Base-by-base conservation (phyloP, 2,797 vertebrate species). In the Cyprinella venusta region DNA sequence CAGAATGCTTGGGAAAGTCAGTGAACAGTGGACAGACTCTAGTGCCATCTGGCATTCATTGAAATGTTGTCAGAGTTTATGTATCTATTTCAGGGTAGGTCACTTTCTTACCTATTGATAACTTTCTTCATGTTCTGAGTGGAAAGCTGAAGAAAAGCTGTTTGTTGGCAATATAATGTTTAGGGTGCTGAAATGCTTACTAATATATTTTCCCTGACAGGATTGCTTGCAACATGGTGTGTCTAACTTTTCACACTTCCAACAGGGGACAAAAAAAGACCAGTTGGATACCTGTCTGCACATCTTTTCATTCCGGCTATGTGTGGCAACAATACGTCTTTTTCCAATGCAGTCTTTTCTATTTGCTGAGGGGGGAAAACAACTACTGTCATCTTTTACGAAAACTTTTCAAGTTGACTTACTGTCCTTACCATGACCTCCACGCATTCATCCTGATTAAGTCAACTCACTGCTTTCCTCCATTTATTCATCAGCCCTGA, bases 1-100 rank as follows among this genome's bases (percentile, higher is more conserved):
- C 42, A n/a, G 77, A 85, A 76, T 64, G 65, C 84, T 82, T 87
- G 86, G 87, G 87, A 87, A 87, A 88, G 67, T 79, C 33, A 3
- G 38, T 50, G 64, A 79, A 54, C 33, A 8, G 77, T 79, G 64
- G 79, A 86, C 81, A 65, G 83, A 82, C 64, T 70, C 70, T 71
- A 21, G 45, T 65, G 82, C 42, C 42, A 19, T 85, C 67, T 74
- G 77, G 68, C 67, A 26, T 86, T 83, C 82, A 40, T 33, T 88
- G 63, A 84, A 56, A 72, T 83, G 26, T 78, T 19, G 80, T 63
- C 36, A 75, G 45, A 74, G 45, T 78, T 69, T 88, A 85, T 74
- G 48, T 56, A 87, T 86, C 68, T 82, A 72, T 84, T 59, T 67
- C 72, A 71, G 81, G 78, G 63, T 69, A 63, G 19, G 64, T 21